A percentile compares a stretch with the other conserved stretches of the same genome.
Evolutionary conservation across 2,113 vertebrate genomes (phyloP).

Genomic region (Melierax canorus): DNA sequence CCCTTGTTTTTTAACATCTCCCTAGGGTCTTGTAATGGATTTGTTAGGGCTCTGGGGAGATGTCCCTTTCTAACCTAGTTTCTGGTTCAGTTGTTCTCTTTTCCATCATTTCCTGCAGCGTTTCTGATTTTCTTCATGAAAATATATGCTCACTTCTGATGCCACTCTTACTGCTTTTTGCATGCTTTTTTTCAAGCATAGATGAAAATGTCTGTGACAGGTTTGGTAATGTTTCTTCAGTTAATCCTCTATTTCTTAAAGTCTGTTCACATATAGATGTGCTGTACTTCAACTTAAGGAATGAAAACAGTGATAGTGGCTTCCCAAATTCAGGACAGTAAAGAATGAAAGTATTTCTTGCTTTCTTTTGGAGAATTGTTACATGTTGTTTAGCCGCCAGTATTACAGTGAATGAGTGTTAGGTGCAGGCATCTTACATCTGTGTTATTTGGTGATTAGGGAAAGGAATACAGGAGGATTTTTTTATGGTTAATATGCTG

Average conservation of each 20-base stretch:
- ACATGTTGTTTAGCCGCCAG: neutral
- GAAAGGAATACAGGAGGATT: neutral
- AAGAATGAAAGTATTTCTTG: neutral
- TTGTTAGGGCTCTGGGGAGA: neutral
- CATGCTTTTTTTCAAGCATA: neutral
- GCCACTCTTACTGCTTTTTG: neutral
- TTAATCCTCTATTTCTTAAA: neutral
- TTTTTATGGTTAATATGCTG: neutral
- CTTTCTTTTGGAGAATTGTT: neutral
- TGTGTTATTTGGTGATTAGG: neutral
- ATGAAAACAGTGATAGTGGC: neutral
- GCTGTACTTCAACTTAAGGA: neutral
- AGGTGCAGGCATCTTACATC: accelerated
- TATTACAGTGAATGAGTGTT: neutral
- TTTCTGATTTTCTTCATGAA: neutral
- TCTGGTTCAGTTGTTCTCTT: neutral
- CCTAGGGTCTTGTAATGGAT: neutral
- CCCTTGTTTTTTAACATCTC: neutral
- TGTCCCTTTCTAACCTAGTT: neutral
- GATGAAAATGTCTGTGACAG: neutral
- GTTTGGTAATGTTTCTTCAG: neutral
- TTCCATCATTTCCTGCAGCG: neutral
- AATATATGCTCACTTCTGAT: neutral
- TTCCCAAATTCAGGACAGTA: neutral
- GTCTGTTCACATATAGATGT: neutral